Evolutionary conservation across 2,888 invertebrate species (phyloP), one percentile per base, ranked within the genome.

Genomic region (Bugulina stolonifera): DNA sequence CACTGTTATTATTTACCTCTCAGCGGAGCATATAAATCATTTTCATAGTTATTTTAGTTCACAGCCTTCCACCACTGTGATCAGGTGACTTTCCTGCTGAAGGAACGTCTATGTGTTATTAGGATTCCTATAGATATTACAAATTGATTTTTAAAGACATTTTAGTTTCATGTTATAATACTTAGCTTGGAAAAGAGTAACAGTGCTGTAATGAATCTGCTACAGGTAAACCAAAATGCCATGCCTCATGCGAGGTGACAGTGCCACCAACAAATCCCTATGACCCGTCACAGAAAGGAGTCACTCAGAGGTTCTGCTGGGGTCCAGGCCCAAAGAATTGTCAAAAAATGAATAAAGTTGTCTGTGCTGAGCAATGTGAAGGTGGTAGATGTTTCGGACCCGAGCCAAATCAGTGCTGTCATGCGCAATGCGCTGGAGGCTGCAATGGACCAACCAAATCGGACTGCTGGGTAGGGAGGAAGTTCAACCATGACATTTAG

Each of bases 341-440:
- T 82, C 97, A 97, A 84, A 91, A 92, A 81, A 81, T 81, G 58
- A 81, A 79, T 71, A 95, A 95, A 84, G 91, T 91, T 72, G 92
- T 91, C 80, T 99, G 98, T 83, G 93, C 93, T 76, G 93, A 93
- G 0, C 95, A 96, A 81, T 98, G 98, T 82, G 91, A 91, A 77
- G 95, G 95, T 0, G 95, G 95, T 0, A 89, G 96, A 73, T 98
- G 98, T 83, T 98, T 93, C 81, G 96, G 96, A 0, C 89, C 91
- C 0, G 90, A 93, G 77, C 94, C 95, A 0, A 87, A 94, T 55
- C 93, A 95, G 81, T 82, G 83, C 73, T 98, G 98, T 83, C 95
- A 98, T 84, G 87, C 94, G 18, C 95, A 96, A 84, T 99, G 98
- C 84, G 96, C 96, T 3, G 98, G 95, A 25, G 98, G 98, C 18